Evolutionary conservation across 92 coral and sea anemone genomes (phyloP).

Genomic region (Chrysogorgia sp.): DNA sequence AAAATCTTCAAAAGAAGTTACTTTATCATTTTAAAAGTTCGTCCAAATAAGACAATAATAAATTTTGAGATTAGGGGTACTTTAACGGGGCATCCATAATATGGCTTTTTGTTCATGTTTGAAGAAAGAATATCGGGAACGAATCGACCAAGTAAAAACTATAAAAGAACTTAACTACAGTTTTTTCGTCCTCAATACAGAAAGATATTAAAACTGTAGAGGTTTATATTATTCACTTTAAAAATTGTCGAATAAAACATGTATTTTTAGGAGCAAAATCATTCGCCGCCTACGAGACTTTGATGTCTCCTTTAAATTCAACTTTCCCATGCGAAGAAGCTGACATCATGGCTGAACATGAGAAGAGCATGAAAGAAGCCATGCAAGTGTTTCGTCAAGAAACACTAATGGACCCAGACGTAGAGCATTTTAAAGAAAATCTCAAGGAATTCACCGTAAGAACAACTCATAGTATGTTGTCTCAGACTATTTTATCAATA

Average conservation of each 20-base stretch:
- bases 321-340: constrained; percentile 31
- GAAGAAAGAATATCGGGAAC: no score
- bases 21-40: no score
- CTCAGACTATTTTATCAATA: no score
- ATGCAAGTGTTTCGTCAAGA: constrained; percentile 23
- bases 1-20: no score
- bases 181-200: no score
- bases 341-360: constrained; percentile 19
- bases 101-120: no score
- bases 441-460: constrained; percentile 38
- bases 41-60: no score
- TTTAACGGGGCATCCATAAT: no score
- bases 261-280: constrained; percentile 29
- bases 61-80: no score
- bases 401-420: constrained; percentile 37
- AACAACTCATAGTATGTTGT: neutral
- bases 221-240: neutral
- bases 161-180: no score
- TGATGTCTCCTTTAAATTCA: constrained; percentile 1
- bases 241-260: neutral
- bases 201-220: no score
- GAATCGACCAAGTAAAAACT: no score
- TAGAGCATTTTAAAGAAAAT: constrained; percentile 21
- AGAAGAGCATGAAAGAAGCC: constrained; percentile 24
- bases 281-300: constrained; percentile 3